Evolutionary conservation across 2,797 vertebrate genomes (phyloP).

Genomic region (Ficedula albicollis): DNA sequence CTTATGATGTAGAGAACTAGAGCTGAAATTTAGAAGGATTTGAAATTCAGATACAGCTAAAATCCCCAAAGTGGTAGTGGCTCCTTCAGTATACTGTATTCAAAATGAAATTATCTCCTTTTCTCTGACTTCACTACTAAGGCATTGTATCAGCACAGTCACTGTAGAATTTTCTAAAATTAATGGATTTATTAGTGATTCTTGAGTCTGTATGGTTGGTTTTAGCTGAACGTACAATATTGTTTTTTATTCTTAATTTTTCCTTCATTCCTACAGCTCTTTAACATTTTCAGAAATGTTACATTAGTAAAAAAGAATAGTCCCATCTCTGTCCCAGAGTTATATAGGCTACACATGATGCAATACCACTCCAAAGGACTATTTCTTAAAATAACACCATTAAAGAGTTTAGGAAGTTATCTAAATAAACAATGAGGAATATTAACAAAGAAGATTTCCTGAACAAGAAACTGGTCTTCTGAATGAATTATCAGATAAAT

Average conservation of each 20-base stretch:
- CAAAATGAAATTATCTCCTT: conserved; percentile 3
- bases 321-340: neutral
- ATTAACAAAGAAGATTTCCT: neutral
- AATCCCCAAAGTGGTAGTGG: neutral
- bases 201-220: neutral
- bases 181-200: conserved; percentile 4
- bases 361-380: neutral
- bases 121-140: neutral
- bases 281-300: neutral
- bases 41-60: conserved; percentile 28
- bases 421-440: neutral
- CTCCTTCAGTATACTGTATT: neutral
- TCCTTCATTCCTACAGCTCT: neutral
- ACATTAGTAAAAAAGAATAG: neutral
- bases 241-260: neutral
- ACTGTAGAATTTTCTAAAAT: neutral
- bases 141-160: neutral
- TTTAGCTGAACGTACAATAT: neutral
- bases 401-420: neutral
- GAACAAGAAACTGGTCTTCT: neutral
- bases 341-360: neutral
- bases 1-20: neutral
- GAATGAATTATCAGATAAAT: neutral
- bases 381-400: neutral
- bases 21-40: neutral